Percentiles rank a stretch among this genome's conserved stretches.
Evolutionary conservation across 2,888 invertebrate species (phyloP).

Genomic region (Poecilus cupreus): DNA sequence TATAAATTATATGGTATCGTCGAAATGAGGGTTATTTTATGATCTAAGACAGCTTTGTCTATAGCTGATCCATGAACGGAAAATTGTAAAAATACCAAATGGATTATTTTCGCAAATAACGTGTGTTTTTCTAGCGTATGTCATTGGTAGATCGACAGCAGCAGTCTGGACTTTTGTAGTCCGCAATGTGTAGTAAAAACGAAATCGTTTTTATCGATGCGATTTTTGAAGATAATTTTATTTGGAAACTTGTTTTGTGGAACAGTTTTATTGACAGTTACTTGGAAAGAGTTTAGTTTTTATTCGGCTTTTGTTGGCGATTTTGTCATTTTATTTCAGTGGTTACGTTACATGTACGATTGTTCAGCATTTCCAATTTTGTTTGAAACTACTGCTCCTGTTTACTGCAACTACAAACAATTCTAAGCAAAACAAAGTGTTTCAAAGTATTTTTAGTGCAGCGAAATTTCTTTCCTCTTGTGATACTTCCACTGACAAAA

Average conservation of each 20-base stretch:
- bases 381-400: constrained; percentile 17
- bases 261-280: constrained; percentile 38
- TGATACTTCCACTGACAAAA: background rate
- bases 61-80: background rate
- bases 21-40: no score
- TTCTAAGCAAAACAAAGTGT: constrained; percentile 24
- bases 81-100: background rate
- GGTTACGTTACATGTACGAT: constrained; percentile 9
- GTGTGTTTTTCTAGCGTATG: constrained; percentile 2
- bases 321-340: constrained; percentile 29
- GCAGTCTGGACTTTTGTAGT: constrained; percentile 17
- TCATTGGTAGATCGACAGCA: constrained; percentile 5
- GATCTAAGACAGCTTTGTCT: background rate
- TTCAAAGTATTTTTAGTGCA: constrained; percentile 6
- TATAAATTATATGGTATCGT: no score
- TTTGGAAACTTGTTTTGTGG: constrained; percentile 24
- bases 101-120: constrained; percentile 8
- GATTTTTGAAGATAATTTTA: constrained; percentile 53
- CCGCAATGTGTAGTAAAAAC: constrained; percentile 13
- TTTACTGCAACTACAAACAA: constrained; percentile 25
- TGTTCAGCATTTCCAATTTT: constrained; percentile 29
- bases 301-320: constrained; percentile 32
- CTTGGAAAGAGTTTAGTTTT: constrained; percentile 41
- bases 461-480: constrained; percentile 4
- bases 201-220: constrained; percentile 43